These are phyloP conservation scores for Tretioscincus oriximinensis DNA, from an alignment of 2,113 vertebrate genomes.

Conservation along the genomic window DNA sequence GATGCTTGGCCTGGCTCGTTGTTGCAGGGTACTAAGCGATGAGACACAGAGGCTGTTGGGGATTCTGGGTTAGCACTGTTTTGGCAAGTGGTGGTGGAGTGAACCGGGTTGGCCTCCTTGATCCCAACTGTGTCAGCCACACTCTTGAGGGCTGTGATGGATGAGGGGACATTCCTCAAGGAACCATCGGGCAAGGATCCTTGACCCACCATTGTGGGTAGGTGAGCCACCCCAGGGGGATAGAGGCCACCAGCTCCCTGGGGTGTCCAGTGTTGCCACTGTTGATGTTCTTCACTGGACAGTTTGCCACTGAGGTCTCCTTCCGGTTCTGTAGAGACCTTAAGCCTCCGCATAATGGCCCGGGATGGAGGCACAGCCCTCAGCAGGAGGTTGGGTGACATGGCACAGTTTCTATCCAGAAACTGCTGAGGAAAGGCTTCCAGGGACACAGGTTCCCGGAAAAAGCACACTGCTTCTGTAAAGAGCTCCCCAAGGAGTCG, in stretches of 20 bases:
- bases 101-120: conserved; percentile 74
- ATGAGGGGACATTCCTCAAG: conserved; percentile 75
- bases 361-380: conserved; percentile 53
- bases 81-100: conserved; percentile 67
- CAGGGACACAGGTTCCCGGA: conserved; percentile 76
- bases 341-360: conserved; percentile 68
- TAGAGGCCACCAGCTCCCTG: conserved; percentile 51
- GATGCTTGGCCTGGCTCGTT: conserved; percentile 65
- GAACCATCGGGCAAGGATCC: conserved; percentile 55
- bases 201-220: conserved; percentile 37
- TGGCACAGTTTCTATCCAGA: conserved; percentile 70
- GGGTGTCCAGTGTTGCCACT: conserved; percentile 71
- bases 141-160: conserved; percentile 82
- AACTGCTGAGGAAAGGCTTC: conserved; percentile 83
- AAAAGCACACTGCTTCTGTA: conserved; percentile 81
- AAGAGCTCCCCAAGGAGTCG: conserved; percentile 85
- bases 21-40: conserved; percentile 76
- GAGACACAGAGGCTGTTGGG: conserved; percentile 72
- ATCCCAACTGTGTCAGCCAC: conserved; percentile 78
- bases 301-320: conserved; percentile 70
- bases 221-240: conserved; percentile 59
- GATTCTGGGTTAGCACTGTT: conserved; percentile 80
- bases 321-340: conserved; percentile 79
- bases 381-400: conserved; percentile 59
- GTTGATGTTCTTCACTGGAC: conserved; percentile 70